These are phyloP conservation scores for Misgurnus anguillicaudatus DNA, from an alignment of 2,113 vertebrate genomes.

Conservation along the genomic window DNA sequence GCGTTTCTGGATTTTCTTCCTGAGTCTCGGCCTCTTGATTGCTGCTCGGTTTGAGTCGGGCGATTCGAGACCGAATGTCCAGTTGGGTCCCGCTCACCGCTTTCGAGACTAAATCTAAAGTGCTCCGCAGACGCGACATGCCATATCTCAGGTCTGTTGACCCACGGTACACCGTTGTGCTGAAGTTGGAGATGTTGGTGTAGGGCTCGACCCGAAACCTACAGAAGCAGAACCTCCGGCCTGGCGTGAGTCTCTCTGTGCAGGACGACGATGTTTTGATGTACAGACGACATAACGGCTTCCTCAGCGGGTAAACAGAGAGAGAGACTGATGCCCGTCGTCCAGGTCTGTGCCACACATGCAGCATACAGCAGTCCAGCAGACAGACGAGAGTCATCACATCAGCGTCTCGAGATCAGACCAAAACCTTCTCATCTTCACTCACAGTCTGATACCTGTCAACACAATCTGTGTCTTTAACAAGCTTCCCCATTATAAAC, in stretches of 20 bases:
- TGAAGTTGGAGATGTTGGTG: conserved; percentile 75
- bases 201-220: conserved; percentile 69
- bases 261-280: conserved; percentile 36
- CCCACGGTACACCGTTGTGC: conserved; percentile 81
- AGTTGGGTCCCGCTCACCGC: conserved; percentile 85
- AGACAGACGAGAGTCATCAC: not conserved
- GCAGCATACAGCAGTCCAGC: not conserved
- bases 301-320: not conserved
- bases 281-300: conserved; percentile 32
- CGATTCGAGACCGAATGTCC: conserved; percentile 84
- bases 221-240: conserved; percentile 67
- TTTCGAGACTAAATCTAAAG: conserved; percentile 88
- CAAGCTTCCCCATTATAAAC: too few species aligned
- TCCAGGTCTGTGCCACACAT: not conserved
- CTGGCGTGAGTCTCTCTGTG: conserved; percentile 55
- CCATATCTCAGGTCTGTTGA: conserved; percentile 76
- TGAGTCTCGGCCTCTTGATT: conserved; percentile 66
- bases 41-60: conserved; percentile 78
- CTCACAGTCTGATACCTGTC: not conserved
- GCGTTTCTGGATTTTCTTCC: conserved; percentile 58
- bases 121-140: conserved; percentile 89
- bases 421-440: not conserved
- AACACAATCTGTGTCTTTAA: not conserved
- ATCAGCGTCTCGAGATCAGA: not conserved
- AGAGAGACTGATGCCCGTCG: not conserved